Percentiles rank a stretch among this genome's conserved stretches.
Evolutionary conservation across 2,797 vertebrate genomes (phyloP).

Genomic region (Dryobates pubescens): DNA sequence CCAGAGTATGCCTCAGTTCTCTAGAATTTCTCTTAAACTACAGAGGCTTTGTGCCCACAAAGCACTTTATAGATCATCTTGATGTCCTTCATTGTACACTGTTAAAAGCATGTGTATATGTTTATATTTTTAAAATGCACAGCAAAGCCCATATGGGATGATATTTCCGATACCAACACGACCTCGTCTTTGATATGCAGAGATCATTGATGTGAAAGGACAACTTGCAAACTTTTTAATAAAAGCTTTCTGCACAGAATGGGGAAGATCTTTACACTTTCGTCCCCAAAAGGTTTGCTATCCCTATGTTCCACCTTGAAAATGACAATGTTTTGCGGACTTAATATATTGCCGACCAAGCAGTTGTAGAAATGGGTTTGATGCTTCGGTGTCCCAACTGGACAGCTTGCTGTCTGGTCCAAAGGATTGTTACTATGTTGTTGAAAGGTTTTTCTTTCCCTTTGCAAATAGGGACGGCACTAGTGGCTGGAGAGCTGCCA

Average conservation of each 20-base stretch:
- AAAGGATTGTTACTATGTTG: neutral
- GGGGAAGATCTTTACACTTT: slow-evolving; percentile 65
- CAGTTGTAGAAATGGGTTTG: neutral
- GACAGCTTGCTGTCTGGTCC: neutral
- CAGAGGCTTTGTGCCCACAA: slow-evolving; percentile 19
- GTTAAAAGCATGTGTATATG: slow-evolving; percentile 66
- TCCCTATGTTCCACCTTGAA: slow-evolving; percentile 52
- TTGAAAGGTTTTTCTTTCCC: neutral
- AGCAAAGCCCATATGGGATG: slow-evolving; percentile 66
- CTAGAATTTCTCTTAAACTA: slow-evolving; percentile 28
- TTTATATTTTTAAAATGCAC: slow-evolving; percentile 72
- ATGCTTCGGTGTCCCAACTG: neutral
- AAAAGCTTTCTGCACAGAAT: slow-evolving; percentile 70
- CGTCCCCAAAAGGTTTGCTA: slow-evolving; percentile 67
- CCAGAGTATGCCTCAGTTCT: neutral
- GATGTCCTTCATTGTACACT: slow-evolving; percentile 53
- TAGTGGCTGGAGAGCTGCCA: no score
- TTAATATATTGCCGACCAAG: slow-evolving; percentile 10
- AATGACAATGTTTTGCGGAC: slow-evolving; percentile 60
- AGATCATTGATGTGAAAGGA: slow-evolving; percentile 71
- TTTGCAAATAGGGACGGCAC: neutral
- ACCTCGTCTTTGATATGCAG: slow-evolving; percentile 66
- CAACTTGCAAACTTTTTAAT: slow-evolving; percentile 62
- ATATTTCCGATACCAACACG: slow-evolving; percentile 64
- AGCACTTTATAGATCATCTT: slow-evolving; percentile 48